Conservation (phyloP, 2,888 invertebrate genomes). For the Heliconius charithonia region DNA sequence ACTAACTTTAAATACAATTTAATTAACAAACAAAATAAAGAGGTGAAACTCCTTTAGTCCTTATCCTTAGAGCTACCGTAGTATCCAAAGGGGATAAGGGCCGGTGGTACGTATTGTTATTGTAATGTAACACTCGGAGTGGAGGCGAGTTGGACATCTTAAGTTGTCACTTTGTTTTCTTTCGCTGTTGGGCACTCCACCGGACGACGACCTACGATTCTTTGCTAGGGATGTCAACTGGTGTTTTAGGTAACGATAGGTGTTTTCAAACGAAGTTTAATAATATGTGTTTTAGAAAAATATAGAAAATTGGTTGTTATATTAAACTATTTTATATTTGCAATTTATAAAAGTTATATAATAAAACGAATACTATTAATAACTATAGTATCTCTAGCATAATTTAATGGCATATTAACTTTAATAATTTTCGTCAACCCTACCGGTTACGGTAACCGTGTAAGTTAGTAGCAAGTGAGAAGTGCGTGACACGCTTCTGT, state of each 20-base stretch:
- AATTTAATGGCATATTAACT: background rate
- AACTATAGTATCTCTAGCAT: no score
- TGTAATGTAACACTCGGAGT: conserved; percentile 73
- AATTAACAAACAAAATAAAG: conserved; percentile 69
- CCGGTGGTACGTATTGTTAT: conserved; percentile 68
- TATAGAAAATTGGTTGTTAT: background rate
- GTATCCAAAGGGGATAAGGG: conserved; percentile 59
- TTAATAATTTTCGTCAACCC: conserved; percentile 56
- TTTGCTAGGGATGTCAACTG: conserved; percentile 60
- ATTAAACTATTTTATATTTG: background rate
- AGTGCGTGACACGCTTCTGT: conserved; percentile 76
- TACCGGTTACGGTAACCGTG: conserved; percentile 72
- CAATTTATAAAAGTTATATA: background rate
- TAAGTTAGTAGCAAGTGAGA: conserved; percentile 79
- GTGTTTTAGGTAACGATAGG: background rate
- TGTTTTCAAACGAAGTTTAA: background rate
- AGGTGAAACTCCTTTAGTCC: conserved; percentile 43
- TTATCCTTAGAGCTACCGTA: conserved; percentile 37
- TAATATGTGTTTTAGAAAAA: background rate
- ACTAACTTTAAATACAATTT: conserved; percentile 55
- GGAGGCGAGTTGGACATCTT: conserved; percentile 72
- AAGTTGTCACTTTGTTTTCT: conserved; percentile 79
- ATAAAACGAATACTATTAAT: background rate
- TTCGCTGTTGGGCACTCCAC: conserved; percentile 70
- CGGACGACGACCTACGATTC: conserved; percentile 71